Evolutionary conservation across 2,888 invertebrate genomes (phyloP).

Genomic region (Cerastis leucographa): DNA sequence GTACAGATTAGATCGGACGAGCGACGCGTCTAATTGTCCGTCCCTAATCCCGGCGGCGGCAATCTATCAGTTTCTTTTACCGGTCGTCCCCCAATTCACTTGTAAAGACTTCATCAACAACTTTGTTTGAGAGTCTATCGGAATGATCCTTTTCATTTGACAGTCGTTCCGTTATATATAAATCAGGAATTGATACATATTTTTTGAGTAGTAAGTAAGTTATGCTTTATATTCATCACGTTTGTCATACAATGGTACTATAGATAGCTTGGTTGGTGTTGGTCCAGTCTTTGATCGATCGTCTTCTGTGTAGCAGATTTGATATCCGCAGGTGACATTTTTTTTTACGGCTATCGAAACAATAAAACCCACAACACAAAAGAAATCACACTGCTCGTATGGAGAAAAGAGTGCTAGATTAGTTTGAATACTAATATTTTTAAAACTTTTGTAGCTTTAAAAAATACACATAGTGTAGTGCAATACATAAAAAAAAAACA

Average conservation of each 20-base stretch:
- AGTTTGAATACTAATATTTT: neutral
- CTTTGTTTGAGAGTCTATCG: constrained; percentile 37
- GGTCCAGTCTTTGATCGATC: neutral
- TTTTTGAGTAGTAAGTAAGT: neutral
- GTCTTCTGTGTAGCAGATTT: neutral
- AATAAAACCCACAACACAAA: neutral
- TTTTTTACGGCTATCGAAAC: neutral
- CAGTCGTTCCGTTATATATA: neutral
- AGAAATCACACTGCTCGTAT: neutral
- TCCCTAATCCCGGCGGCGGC: constrained; percentile 73
- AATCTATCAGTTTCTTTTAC: constrained; percentile 70
- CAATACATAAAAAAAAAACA: neutral
- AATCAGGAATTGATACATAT: neutral
- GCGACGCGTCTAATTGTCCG: constrained; percentile 74
- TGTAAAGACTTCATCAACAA: constrained; percentile 56
- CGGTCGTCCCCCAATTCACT: constrained; percentile 56
- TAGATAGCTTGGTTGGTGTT: neutral
- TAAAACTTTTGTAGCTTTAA: too few relatives aligned
- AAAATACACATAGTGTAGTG: neutral
- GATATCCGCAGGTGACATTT: neutral
- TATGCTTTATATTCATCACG: neutral
- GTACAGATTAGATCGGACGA: constrained; percentile 76
- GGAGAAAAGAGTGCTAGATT: neutral
- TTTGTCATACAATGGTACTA: neutral
- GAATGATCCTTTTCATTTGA: constrained; percentile 22